phyloP scores from a whole-genome alignment of 2,888 invertebrate genomes.

The Spodoptera littoralis region DNA sequence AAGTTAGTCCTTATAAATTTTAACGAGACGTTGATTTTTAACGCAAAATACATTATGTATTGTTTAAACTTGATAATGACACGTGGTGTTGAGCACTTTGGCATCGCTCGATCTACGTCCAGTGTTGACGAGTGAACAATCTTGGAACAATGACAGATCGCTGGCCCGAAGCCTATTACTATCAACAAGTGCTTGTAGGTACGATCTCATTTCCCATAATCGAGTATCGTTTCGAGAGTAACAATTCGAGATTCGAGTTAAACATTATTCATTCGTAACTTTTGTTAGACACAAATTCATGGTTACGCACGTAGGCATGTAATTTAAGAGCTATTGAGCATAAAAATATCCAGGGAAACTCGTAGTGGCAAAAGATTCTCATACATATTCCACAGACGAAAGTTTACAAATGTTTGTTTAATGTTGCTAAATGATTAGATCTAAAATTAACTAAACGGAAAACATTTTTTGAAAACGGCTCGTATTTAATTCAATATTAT shows the following conservation, averaged over 20 bases:
- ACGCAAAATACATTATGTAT: not conserved
- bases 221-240: no score
- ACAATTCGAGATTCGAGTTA: not conserved
- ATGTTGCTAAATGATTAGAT: no score
- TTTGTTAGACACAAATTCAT: no score
- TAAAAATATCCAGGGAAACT: no score
- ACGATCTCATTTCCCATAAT: not conserved
- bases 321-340: no score
- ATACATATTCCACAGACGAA: no score
- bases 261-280: no score
- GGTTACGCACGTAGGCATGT: not conserved
- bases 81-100: slow-evolving; percentile 32
- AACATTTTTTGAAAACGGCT: slow-evolving; percentile 6
- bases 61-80: slow-evolving; percentile 10
- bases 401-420: no score
- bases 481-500: slow-evolving; percentile 27
- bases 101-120: slow-evolving; percentile 35
- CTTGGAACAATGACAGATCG: slow-evolving; percentile 32
- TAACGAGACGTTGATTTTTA: slow-evolving; percentile 10
- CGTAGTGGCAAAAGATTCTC: no score
- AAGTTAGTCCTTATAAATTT: no score
- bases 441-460: slow-evolving; percentile 12
- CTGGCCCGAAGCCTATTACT: slow-evolving; percentile 37
- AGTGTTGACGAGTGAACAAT: slow-evolving; percentile 34
- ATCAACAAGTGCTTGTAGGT: slow-evolving; percentile 9